Conservation (phyloP, 35 echinoderm and acorn worm genomes). For the Apostichopus japonicus region DNA sequence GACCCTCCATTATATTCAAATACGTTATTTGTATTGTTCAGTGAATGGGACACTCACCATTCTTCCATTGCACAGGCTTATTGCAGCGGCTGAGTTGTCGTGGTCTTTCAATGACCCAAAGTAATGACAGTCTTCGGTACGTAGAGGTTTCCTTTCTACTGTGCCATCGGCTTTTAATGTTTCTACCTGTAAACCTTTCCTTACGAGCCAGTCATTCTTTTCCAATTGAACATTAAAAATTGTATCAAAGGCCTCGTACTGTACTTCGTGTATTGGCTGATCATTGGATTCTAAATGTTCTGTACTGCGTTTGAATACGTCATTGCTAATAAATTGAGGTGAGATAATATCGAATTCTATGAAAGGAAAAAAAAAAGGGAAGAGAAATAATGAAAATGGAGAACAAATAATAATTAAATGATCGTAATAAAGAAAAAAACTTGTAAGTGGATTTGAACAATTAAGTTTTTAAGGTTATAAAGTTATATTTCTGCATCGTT, state of each 20-base stretch:
- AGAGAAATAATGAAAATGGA: not conserved
- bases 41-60: constrained; percentile 58
- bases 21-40: not conserved
- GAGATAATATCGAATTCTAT: constrained; percentile 59
- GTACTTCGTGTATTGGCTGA: constrained; percentile 34
- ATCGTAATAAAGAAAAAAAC: not conserved
- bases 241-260: constrained; percentile 71
- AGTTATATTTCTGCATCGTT: no score
- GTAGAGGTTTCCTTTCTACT: constrained; percentile 15
- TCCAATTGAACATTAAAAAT: constrained; percentile 45
- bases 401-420: not conserved
- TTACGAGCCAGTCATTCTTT: constrained; percentile 68
- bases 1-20: no score
- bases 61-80: constrained; percentile 78
- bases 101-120: constrained; percentile 63
- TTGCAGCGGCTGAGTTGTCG: constrained; percentile 57
- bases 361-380: not conserved
- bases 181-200: constrained; percentile 68
- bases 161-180: constrained; percentile 57
- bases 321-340: constrained; percentile 48
- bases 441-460: no score
- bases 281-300: constrained; percentile 7
- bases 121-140: constrained; percentile 62
- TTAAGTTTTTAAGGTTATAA: no score
- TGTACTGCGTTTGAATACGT: constrained; percentile 63